Conservation (phyloP, 23 tunicate genomes). For the Trididemnum miniatum region DNA sequence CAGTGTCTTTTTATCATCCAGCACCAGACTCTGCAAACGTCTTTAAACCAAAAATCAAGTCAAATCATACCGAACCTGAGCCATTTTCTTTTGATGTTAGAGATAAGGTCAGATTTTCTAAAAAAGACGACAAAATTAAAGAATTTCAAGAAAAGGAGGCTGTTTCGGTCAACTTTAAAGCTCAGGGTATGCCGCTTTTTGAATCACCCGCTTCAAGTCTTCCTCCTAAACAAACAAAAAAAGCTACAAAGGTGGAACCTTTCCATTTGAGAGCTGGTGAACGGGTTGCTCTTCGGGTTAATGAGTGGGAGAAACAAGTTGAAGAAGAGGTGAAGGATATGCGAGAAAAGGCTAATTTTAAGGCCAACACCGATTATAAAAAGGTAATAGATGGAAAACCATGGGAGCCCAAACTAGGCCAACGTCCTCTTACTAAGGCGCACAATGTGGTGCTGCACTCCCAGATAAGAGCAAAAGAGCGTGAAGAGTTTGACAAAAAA, state of each 20-base stretch:
- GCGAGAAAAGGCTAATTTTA: constrained; percentile 30
- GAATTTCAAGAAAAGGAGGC: constrained; percentile 19
- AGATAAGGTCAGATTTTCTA: constrained; percentile 28
- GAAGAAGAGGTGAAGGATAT: constrained; percentile 13
- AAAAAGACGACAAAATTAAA: constrained; percentile 44
- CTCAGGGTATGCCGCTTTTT: constrained; percentile 32
- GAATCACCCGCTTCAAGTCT: constrained; percentile 15
- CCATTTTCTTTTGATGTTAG: constrained; percentile 43
- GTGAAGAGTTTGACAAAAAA: constrained; percentile 26
- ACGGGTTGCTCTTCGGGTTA: constrained; percentile 36
- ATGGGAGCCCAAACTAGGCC: constrained; percentile 32
- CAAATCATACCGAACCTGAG: constrained; percentile 5
- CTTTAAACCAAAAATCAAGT: constrained; percentile 1
- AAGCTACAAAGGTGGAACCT: constrained; percentile 47
- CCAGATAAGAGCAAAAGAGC: constrained; percentile 37
- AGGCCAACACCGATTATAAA: constrained; percentile 37
- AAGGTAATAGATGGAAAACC: constrained; percentile 44
- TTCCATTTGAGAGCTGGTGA: constrained; percentile 42
- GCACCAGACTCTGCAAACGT: neutral
- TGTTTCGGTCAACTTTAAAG: constrained; percentile 28
- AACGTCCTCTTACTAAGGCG: constrained; percentile 18
- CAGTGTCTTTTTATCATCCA: constrained; percentile 13
- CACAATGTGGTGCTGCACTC: constrained; percentile 34
- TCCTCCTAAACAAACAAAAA: constrained; percentile 37
- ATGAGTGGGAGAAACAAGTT: constrained; percentile 47